phyloP scores from a whole-genome alignment of 2,113 vertebrate species.

The Speoplatyrhinus poulsoni region DNA sequence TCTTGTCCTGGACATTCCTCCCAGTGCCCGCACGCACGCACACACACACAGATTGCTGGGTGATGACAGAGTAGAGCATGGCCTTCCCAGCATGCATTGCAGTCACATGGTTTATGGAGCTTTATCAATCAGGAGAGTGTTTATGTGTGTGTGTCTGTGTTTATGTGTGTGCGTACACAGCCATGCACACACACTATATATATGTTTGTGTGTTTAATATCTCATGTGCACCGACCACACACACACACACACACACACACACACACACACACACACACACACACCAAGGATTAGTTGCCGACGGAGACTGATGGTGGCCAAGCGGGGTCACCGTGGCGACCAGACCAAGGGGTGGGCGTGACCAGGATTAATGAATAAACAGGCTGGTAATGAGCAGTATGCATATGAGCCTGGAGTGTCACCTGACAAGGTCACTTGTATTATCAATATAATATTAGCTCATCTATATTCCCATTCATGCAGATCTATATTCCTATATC shows the following conservation, averaged over 20 bases:
- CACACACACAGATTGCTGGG: slow-evolving; percentile 17
- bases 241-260: too few species aligned
- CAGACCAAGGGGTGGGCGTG: slow-evolving; percentile 64
- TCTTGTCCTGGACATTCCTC: too few species aligned
- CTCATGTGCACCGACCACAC: slow-evolving; percentile 2
- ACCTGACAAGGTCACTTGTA: too few species aligned
- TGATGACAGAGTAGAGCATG: slow-evolving; percentile 72
- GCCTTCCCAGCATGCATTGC: slow-evolving; percentile 78
- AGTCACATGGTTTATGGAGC: slow-evolving; percentile 79
- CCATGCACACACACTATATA: background rate
- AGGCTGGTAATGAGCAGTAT: slow-evolving; percentile 68
- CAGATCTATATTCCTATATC: too few species aligned
- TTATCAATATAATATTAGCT: too few species aligned
- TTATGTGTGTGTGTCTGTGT: slow-evolving; percentile 22
- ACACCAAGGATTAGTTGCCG: slow-evolving; percentile 83
- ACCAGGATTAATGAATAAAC: slow-evolving; percentile 71
- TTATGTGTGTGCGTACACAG: slow-evolving; percentile 7
- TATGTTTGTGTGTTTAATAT: background rate
- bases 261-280: too few species aligned
- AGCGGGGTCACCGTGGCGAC: slow-evolving; percentile 86
- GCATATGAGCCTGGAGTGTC: slow-evolving; percentile 59
- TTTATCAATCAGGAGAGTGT: slow-evolving; percentile 85
- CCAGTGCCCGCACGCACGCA: slow-evolving; percentile 8
- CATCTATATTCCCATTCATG: too few species aligned
- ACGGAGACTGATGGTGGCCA: slow-evolving; percentile 90